Conservation (phyloP, 2,888 invertebrate species). For the Nemapogon koenigi region DNA sequence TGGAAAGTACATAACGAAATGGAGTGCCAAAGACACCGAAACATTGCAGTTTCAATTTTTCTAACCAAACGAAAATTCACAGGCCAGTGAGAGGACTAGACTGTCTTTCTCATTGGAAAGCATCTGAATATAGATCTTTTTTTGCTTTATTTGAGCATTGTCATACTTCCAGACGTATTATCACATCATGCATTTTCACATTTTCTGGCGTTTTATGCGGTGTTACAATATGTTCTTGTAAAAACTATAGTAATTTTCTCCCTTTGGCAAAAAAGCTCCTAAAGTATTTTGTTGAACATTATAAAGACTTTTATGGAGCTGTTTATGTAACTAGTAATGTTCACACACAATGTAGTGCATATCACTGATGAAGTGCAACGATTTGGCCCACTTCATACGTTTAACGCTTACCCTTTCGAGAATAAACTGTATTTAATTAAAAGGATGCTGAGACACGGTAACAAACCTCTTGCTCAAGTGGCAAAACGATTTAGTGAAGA, state of each 20-base stretch:
- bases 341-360: conserved; percentile 17
- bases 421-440: conserved; percentile 10
- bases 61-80: conserved; percentile 17
- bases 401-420: conserved; percentile 13
- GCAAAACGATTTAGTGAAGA: conserved; percentile 13
- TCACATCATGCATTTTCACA: conserved; percentile 11
- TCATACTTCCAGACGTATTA: conserved; percentile 15
- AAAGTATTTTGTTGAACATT: conserved; percentile 14
- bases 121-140: conserved; percentile 17
- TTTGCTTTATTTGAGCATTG: conserved; percentile 16
- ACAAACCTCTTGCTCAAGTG: conserved; percentile 13
- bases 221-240: conserved; percentile 17
- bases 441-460: conserved; percentile 12
- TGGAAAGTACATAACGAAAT: conserved; percentile 15
- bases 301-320: conserved; percentile 14
- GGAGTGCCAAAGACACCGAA: conserved; percentile 14
- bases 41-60: conserved; percentile 8
- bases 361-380: conserved; percentile 14
- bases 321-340: conserved; percentile 17
- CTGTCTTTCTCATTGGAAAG: conserved; percentile 15
- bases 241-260: conserved; percentile 12
- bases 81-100: conserved; percentile 16
- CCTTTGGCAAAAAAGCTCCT: conserved; percentile 15
- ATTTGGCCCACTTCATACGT: conserved; percentile 13
- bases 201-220: conserved; percentile 16